Conservation (phyloP, 2,888 invertebrate species). For the Mystacides longicornis region DNA sequence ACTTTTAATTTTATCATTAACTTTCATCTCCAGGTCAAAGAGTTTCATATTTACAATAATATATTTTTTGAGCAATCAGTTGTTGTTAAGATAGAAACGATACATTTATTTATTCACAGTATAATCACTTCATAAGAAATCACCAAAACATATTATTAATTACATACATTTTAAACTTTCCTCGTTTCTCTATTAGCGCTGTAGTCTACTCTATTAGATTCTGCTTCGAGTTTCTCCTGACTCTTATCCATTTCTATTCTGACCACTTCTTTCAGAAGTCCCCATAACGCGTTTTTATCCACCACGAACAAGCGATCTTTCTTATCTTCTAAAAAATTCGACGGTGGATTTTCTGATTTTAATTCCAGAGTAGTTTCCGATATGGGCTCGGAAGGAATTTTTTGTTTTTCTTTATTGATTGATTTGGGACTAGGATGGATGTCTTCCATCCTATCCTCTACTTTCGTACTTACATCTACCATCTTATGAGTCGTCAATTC, state of each 20-base stretch:
- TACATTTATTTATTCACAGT: background rate
- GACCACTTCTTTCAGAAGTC: slow-evolving; percentile 51
- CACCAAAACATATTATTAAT: background rate
- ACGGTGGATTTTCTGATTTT: slow-evolving; percentile 19
- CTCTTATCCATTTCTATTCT: slow-evolving; percentile 31
- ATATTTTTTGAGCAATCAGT: background rate
- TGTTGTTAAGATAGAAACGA: background rate
- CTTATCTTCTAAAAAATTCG: slow-evolving; percentile 38
- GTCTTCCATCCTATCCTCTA: slow-evolving; percentile 16
- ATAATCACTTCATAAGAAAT: background rate
- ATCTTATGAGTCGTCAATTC: background rate
- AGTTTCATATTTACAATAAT: background rate
- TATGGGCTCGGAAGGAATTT: slow-evolving; percentile 42
- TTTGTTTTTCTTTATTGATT: slow-evolving; percentile 47
- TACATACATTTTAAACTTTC: background rate
- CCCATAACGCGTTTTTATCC: slow-evolving; percentile 55
- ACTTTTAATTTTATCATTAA: no score
- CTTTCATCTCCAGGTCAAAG: background rate
- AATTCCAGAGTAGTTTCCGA: slow-evolving; percentile 43
- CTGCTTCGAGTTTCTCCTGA: slow-evolving; percentile 22
- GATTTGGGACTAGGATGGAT: slow-evolving; percentile 37
- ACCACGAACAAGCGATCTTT: slow-evolving; percentile 51
- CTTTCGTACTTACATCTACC: background rate
- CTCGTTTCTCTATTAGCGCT: background rate
- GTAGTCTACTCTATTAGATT: slow-evolving; percentile 16